Conservation (phyloP, 2,113 vertebrate genomes). For the Calyptommatus sinebrachiatus region DNA sequence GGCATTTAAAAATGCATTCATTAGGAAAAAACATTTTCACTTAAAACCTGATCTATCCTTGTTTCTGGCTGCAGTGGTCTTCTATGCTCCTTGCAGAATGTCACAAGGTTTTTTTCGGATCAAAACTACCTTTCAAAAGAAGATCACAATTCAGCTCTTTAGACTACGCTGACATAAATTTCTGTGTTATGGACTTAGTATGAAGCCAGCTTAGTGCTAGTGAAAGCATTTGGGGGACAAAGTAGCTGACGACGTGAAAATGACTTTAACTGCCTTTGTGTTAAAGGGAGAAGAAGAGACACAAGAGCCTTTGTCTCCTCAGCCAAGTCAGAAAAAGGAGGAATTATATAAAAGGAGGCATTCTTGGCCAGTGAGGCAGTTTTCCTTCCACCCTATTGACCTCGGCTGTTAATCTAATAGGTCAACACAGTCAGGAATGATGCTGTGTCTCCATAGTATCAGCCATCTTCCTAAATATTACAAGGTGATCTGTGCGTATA, state of each 20-base stretch:
- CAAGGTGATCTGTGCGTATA: background rate
- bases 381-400: conserved; percentile 16
- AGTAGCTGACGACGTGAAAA: conserved; percentile 29
- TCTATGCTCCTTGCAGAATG: background rate
- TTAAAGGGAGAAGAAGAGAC: conserved; percentile 54
- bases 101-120: background rate
- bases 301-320: conserved; percentile 58
- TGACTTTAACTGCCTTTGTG: conserved; percentile 62
- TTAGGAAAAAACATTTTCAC: background rate
- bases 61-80: background rate
- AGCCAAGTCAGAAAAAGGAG: conserved; percentile 15
- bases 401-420: background rate
- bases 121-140: background rate
- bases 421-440: background rate
- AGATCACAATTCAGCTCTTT: background rate
- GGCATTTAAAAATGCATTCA: background rate
- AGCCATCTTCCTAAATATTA: background rate
- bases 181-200: background rate
- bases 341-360: conserved; percentile 21
- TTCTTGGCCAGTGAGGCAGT: conserved; percentile 11
- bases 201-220: background rate
- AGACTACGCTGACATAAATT: background rate
- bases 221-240: conserved; percentile 35
- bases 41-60: background rate
- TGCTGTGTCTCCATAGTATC: background rate